Conservation (phyloP, 1,140 invertebrate species). For the Atta cephalotes region DNA sequence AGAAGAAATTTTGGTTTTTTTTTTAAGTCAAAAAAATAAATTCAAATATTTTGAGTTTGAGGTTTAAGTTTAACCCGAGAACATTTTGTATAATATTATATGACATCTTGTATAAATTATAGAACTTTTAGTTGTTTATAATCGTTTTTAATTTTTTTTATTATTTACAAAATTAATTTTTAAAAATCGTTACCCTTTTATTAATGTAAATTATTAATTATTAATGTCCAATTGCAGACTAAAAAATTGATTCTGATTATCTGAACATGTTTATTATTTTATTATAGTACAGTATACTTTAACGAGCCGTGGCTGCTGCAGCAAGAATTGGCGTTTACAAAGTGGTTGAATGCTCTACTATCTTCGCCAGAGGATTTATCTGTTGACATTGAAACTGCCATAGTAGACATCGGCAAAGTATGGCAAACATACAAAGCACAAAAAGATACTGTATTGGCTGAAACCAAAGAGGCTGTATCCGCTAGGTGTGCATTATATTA, state of each 20-base stretch:
- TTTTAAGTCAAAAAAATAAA: too few relatives aligned
- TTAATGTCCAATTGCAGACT: not conserved
- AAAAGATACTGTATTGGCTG: constrained; percentile 88
- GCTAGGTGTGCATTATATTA: constrained; percentile 78
- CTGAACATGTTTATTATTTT: constrained; percentile 12
- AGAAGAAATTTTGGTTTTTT: too few relatives aligned
- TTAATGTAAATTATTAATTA: not conserved
- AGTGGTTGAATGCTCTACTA: constrained; percentile 95
- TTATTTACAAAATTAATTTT: not conserved
- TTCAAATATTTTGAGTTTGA: too few relatives aligned
- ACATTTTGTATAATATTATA: not conserved
- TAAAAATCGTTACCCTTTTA: not conserved
- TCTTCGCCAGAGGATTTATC: constrained; percentile 89
- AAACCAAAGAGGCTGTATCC: constrained; percentile 90
- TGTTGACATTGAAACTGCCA: constrained; percentile 89
- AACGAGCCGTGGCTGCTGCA: constrained; percentile 93
- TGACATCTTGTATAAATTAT: not conserved
- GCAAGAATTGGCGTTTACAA: constrained; percentile 93
- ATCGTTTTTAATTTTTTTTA: not conserved
- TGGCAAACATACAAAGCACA: constrained; percentile 90
- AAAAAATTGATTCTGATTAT: not conserved
- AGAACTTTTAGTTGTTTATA: not conserved
- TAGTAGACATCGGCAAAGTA: constrained; percentile 90
- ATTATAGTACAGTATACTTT: constrained; percentile 89
- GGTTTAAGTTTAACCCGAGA: too few relatives aligned